These are phyloP conservation scores for Tapirus indicus DNA, from an alignment of 2,797 vertebrate species.

Conservation along the genomic window DNA sequence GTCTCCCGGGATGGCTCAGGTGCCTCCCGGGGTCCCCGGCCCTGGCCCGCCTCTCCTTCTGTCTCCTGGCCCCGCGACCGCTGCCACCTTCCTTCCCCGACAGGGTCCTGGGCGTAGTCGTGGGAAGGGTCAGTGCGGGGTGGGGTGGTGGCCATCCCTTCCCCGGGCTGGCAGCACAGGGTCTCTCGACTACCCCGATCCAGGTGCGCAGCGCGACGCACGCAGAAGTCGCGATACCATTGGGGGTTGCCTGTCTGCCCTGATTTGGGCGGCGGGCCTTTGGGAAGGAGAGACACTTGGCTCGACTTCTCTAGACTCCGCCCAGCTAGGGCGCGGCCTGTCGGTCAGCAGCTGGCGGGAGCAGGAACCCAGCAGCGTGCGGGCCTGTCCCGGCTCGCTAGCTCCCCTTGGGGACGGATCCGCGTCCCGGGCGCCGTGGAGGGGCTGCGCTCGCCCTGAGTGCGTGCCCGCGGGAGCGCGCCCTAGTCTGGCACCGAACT, in stretches of 20 bases:
- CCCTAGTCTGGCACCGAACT: not conserved
- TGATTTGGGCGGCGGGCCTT: not conserved
- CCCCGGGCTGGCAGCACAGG: not conserved
- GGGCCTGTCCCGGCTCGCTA: not conserved
- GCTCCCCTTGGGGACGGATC: no score
- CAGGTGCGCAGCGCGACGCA: not conserved
- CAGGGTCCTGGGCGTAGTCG: not conserved
- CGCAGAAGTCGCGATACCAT: not conserved
- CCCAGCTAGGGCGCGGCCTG: not conserved
- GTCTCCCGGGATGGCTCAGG: no score
- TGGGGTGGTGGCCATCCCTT: not conserved
- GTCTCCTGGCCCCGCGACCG: rapidly evolving
- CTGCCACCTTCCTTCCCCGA: rapidly evolving
- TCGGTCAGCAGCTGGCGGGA: rapidly evolving
- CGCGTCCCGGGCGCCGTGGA: rapidly evolving
- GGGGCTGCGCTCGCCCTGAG: not conserved
- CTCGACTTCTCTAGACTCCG: not conserved
- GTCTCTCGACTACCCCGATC: not conserved
- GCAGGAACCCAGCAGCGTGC: not conserved
- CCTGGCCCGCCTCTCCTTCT: rapidly evolving
- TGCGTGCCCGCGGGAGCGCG: not conserved
- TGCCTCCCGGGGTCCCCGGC: not conserved
- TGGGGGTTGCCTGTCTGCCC: not conserved
- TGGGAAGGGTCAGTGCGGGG: not conserved
- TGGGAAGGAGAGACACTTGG: not conserved